phyloP scores from a whole-genome alignment of 2,888 invertebrate genomes.

The Melinaea menophilus region DNA sequence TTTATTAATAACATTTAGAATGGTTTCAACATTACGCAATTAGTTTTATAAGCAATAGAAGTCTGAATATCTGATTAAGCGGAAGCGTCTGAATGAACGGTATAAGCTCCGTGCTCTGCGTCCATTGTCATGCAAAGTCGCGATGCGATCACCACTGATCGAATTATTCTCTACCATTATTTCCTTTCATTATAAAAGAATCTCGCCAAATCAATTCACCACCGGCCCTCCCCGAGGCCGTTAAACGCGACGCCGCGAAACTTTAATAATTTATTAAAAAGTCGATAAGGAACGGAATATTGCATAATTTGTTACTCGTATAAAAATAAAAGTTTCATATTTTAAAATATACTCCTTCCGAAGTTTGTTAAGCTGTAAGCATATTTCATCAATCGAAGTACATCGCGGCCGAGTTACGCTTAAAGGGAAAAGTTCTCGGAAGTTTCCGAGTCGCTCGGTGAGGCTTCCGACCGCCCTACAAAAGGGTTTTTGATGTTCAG shows the following conservation, averaged over 20 bases:
- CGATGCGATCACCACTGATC: conserved; percentile 21
- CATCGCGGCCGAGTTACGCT: conserved; percentile 21
- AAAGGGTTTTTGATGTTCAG: conserved; percentile 18
- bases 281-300: not conserved
- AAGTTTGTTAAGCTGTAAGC: conserved; percentile 8
- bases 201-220: conserved; percentile 18
- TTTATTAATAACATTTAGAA: too few relatives aligned
- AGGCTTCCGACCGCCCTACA: conserved; percentile 17
- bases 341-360: conserved; percentile 1
- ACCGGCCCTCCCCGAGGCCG: not conserved
- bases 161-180: conserved; percentile 24
- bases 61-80: not conserved
- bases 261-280: not conserved
- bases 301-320: too few relatives aligned
- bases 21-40: too few relatives aligned
- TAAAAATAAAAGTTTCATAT: conserved; percentile 2
- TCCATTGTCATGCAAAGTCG: conserved; percentile 28
- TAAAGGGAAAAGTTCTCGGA: conserved; percentile 18
- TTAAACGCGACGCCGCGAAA: not conserved
- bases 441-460: conserved; percentile 16
- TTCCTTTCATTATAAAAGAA: conserved; percentile 21
- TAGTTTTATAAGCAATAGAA: too few relatives aligned
- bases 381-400: conserved; percentile 21
- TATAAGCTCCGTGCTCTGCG: conserved; percentile 14
- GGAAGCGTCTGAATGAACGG: conserved; percentile 16